Base-by-base conservation (phyloP, 2,797 vertebrate species). In the Muraenolepis orangiensis region DNA sequence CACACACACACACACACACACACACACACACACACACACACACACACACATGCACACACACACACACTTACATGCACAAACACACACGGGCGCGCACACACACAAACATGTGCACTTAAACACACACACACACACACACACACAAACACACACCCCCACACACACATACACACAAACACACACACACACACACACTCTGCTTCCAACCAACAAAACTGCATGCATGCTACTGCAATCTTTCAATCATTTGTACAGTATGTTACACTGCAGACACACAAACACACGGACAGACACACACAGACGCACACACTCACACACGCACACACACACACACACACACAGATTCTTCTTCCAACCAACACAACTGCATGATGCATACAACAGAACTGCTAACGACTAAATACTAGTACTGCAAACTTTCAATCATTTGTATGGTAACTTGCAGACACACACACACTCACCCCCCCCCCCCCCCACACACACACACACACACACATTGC, bases 1-100 rank as follows among this genome's bases (percentile, higher is more conserved):
- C 66, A 66, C 32, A 69, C 66, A 31, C 46, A 70, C 51, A 31
- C 16, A n/a, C 8, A 38, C 73, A 68, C 66, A 68, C 28, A 74
- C 38, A 69, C 30, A 42, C 10, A 69, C 66, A 66, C 32, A 69
- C 66, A 31, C 46, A 70, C 51, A 31, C 16, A n/a, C 8, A 38
- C 73, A 68, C 66, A 68, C 28, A 74, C 38, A 69, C 30, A 42
- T 7, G 46, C 66, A 66, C 32, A 69, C 66, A 31, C 46, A 70
- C 51, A 31, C 16, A n/a, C 8, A 38, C 73, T 42, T 34, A 68
- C 28, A 74, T 26, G 46, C 30, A 42, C 10, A 69, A 36, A 66
- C 32, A 69, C 66, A 31, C 46, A 70, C 51, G 26, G n/a, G n/a
- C n/a, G n/a, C n/a, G n/a, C n/a, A n/a, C n/a, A n/a, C n/a, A n/a